Evolutionary conservation across 2,113 vertebrate species (phyloP).

Genomic region (Macroglossus sobrinus): DNA sequence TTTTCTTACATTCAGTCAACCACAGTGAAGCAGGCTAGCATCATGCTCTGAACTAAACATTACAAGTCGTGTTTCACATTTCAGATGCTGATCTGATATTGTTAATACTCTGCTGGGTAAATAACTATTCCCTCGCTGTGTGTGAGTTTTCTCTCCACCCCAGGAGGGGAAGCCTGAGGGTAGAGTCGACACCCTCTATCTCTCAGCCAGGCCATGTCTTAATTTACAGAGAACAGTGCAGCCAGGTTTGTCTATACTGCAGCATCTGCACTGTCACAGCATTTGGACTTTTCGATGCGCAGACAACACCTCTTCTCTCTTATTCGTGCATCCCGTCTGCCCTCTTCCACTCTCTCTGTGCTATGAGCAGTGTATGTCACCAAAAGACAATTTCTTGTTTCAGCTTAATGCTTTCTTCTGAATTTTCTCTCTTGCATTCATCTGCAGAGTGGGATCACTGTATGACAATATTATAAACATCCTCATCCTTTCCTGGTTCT

Average conservation of each 20-base stretch:
- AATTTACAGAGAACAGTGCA: too few relatives aligned
- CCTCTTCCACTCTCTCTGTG: neutral
- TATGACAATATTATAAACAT: neutral
- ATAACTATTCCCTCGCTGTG: too few relatives aligned
- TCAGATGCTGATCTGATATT: accelerated
- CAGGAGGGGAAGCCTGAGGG: neutral
- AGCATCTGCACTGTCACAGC: accelerated
- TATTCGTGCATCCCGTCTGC: neutral
- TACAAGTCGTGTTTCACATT: neutral
- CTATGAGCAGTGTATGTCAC: neutral
- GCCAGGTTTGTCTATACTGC: accelerated
- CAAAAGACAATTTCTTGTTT: neutral
- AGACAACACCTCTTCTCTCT: neutral
- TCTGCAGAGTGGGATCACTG: neutral
- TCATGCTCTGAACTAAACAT: accelerated
- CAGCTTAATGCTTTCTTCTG: neutral
- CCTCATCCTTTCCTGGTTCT: neutral
- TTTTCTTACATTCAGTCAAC: neutral
- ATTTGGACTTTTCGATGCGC: accelerated
- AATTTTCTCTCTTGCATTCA: neutral
- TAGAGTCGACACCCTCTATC: neutral
- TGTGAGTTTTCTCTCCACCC: neutral
- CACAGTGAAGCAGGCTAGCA: neutral
- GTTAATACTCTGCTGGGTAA: neutral
- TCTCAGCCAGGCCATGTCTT: neutral